Percentiles rank a stretch among this genome's conserved stretches.
These are phyloP conservation scores for Raja brachyura DNA, from an alignment of 2,113 vertebrate species.

Conservation along the genomic window DNA sequence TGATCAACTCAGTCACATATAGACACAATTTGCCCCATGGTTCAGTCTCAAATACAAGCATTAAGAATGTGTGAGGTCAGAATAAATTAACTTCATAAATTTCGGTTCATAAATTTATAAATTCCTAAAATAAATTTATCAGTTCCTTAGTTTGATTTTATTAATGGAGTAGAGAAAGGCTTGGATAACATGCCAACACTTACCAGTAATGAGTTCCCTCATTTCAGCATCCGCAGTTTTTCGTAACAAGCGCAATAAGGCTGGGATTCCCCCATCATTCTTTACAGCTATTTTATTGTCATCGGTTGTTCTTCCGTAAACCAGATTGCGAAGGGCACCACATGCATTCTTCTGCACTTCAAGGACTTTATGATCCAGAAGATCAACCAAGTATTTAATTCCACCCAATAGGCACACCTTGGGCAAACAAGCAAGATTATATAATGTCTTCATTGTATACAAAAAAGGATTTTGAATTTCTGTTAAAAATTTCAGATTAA, in stretches of 20 bases:
- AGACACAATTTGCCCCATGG: no score
- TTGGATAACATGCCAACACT: conserved; percentile 40
- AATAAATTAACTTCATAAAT: not conserved
- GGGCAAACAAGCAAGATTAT: not conserved
- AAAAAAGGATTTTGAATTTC: not conserved
- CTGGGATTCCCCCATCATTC: conserved; percentile 86
- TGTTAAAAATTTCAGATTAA: not conserved
- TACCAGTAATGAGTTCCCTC: conserved; percentile 90
- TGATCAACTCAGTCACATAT: not conserved
- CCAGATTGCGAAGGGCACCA: conserved; percentile 85
- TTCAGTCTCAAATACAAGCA: not conserved
- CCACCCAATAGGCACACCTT: conserved; percentile 88
- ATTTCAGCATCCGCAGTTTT: conserved; percentile 87
- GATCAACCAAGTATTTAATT: conserved; percentile 90
- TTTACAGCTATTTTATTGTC: conserved; percentile 92
- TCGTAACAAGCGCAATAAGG: conserved; percentile 80
- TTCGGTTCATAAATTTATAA: no score
- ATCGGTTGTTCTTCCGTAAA: conserved; percentile 89
- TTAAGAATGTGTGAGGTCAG: not conserved
- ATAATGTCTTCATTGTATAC: not conserved
- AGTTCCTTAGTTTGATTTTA: not conserved
- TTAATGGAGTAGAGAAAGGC: not conserved
- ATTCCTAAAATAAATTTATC: not conserved
- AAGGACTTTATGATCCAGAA: conserved; percentile 84
- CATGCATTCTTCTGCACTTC: conserved; percentile 94